Evolutionary conservation across 2,797 vertebrate genomes (phyloP), one percentile per base, ranked within the genome.

Genomic region (Neosalanx taihuensis): DNA sequence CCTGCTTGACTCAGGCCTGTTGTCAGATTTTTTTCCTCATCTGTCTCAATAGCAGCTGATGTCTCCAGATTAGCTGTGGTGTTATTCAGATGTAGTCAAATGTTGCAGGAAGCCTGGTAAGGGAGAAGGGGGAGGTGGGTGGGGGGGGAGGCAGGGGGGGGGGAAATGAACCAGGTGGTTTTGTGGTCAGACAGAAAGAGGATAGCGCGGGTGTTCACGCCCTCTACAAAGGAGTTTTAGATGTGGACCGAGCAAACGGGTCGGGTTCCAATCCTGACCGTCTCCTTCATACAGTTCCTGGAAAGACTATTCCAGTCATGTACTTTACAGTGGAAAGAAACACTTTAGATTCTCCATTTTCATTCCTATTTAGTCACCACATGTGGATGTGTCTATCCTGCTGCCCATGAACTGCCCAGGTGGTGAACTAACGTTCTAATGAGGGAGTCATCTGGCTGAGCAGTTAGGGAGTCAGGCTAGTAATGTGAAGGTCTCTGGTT

Each of bases 1-100:
- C 5, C 51, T 18, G 51, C 51, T n/a, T n/a, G 51, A 56, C 15
- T 17, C 41, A 46, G 41, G 12, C 41, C 51, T 56, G 18, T n/a
- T 56, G 15, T n/a, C 51, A 56, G 60, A 1, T 4, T 62, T 33
- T 46, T 37, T 26, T 1, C 23, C 41, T 29, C n/a, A 7, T 46
- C 20, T 23, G 20, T 65, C 64, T 26, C 37, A 35, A 17, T 5
- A 56, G 51, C 37, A 49, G 35, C 64, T 56, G 51, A 56, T n/a
- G 51, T 4, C 15, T 56, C 37, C 26, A 41, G 35, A 65, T 15
- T 18, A 46, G 13, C 13, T 29, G 12, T 26, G 64, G 64, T 46
- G 35, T 46, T 41, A 37, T 64, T 46, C 37, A 41, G 18, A 64
- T 46, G 35, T 64, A 41, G n/a, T 46, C 35, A 64, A 64, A 64